Base-by-base conservation (phyloP, 2,113 vertebrate genomes). In the Rhombomys opimus region DNA sequence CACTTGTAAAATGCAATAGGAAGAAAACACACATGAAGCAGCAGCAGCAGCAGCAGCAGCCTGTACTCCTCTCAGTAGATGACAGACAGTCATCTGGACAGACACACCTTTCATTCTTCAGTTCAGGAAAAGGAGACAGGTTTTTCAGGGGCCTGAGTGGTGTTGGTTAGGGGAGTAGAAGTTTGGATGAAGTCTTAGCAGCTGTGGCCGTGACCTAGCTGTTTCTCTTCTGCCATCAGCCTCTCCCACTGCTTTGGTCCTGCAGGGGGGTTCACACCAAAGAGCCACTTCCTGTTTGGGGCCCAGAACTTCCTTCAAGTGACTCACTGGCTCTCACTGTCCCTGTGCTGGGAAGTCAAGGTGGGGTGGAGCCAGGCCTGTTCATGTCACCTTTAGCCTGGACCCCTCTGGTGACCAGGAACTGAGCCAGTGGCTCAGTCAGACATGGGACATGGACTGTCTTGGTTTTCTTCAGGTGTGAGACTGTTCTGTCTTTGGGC, bases 211-310 rank as follows among this genome's bases (percentile, higher is more conserved):
- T 35, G 25, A 93, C 88, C 32, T 46, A 4, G 17, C 17, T 27
- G 72, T 57, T 89, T 84, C 57, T 5, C 50, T 78, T 81, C 78
- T 54, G 78, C n/a, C 52, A 4, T 30, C 77, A 52, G 59, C 23
- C 50, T 38, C 77, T 35, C 50, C 57, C 25, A 35, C 87, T 41
- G 27, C 59, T 38, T 15, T 18, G 12, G 91, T 91, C 46, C 68
- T 80, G 13, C 22, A 50, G 78, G 84, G 63, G 57, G 41, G 50
- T 90, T 95, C 61, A 35, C 38, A 10, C 84, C 30, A 25, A 94
- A 91, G 90, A 94, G 30, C 92, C 63, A 92, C 95, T 97, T 98
- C 97, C 97, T 97, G 77, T 89, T 89, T 96, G 90, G 88, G 93
- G 90, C 80, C 23, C 18, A 85, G 32, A 63, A 75, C 93, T 98